A percentile compares a stretch with the other conserved stretches of the same genome.
phyloP scores from a whole-genome alignment of 1,140 invertebrate species.

The Dufourea novaeangliae region DNA sequence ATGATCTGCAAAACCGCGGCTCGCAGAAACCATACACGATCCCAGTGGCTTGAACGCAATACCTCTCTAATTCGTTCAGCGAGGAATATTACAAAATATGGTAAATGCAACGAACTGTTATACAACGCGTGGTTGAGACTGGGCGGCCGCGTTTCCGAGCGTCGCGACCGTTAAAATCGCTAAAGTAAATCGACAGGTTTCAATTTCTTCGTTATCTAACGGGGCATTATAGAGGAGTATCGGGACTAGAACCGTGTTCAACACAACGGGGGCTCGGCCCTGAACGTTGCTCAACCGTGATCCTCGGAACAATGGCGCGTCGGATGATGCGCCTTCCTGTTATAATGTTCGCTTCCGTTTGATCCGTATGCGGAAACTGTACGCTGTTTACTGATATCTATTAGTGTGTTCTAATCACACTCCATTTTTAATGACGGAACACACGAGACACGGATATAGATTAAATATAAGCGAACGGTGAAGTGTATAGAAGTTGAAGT shows the following conservation, averaged over 20 bases:
- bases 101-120: slow-evolving; percentile 7
- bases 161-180: slow-evolving; percentile 1
- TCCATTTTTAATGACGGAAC: too few species aligned
- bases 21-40: slow-evolving; percentile 1
- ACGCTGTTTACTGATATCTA: slow-evolving; percentile 19
- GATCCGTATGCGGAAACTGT: slow-evolving; percentile 35
- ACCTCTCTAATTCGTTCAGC: not conserved
- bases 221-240: not conserved
- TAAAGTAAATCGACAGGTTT: slow-evolving; percentile 17
- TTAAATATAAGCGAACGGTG: too few species aligned
- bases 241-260: slow-evolving; percentile 52
- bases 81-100: not conserved
- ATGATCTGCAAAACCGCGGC: not conserved
- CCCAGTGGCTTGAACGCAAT: not conserved
- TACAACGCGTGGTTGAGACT: slow-evolving; percentile 6
- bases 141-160: not conserved
- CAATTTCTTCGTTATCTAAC: slow-evolving; percentile 17
- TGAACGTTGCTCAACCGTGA: slow-evolving; percentile 59
- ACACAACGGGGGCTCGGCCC: slow-evolving; percentile 22
- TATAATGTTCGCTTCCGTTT: slow-evolving; percentile 49
- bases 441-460: too few species aligned
- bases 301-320: slow-evolving; percentile 62
- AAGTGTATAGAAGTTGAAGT: too few species aligned
- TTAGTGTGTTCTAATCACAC: not conserved
- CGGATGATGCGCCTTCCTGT: slow-evolving; percentile 59